Conservation (phyloP, 2,888 invertebrate genomes). For the Slavum lentiscoides region DNA sequence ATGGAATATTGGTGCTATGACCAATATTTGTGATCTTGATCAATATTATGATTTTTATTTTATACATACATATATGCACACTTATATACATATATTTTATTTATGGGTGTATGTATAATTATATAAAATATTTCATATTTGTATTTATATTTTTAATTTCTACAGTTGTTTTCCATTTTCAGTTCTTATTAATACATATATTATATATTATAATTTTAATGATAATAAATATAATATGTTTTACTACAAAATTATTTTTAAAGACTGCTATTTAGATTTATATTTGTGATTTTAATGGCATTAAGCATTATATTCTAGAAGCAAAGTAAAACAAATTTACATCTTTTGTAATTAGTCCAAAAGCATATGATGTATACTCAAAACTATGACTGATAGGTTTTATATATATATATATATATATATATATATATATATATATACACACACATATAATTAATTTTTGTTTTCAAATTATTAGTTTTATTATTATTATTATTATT, state of each 20-base stretch:
- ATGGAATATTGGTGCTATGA: slow-evolving; percentile 5
- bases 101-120: background rate
- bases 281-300: slow-evolving; percentile 47
- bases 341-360: slow-evolving; percentile 32
- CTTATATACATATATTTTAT: background rate
- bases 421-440: background rate
- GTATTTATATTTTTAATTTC: background rate
- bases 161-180: background rate
- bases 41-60: background rate
- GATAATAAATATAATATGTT: slow-evolving; percentile 10
- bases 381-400: slow-evolving; percentile 47
- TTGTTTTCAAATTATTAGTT: slow-evolving; percentile 42
- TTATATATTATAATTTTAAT: background rate
- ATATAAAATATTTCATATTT: slow-evolving; percentile 5
- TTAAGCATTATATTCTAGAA: slow-evolving; percentile 40
- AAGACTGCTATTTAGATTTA: slow-evolving; percentile 52
- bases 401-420: background rate
- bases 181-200: slow-evolving; percentile 15
- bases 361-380: slow-evolving; percentile 30
- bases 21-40: slow-evolving; percentile 14
- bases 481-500: slow-evolving; percentile 13
- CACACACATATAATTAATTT: slow-evolving; percentile 15
- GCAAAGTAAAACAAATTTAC: slow-evolving; percentile 9
- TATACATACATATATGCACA: background rate
- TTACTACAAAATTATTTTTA: slow-evolving; percentile 36